Evolutionary conservation across 2,797 vertebrate genomes (phyloP), one percentile per base, ranked within the genome.

Genomic region (Esox lucius): DNA sequence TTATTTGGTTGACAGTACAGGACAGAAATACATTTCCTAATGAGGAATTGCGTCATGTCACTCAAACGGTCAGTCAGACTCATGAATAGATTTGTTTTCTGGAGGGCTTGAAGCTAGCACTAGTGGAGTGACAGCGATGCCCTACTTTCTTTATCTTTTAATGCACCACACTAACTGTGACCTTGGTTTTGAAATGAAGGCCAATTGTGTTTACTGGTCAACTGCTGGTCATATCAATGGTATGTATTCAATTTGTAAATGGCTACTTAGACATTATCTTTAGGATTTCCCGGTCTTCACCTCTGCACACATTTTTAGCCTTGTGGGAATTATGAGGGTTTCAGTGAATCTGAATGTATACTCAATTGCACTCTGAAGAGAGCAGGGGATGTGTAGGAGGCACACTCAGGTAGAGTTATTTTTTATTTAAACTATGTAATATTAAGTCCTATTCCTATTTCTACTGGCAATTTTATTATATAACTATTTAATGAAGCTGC

Each of bases 1-100:
- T 70, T 15, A 49, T 28, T 35, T 15, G 26, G 16, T 66, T 35
- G 11, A 68, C 17, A 7, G 26, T 16, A 33, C 2, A n/a, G n/a
- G 31, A 8, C 7, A 35, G 28, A 33, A 66, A 7, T 22, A 56
- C 53, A n/a, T 22, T 19, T 72, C 78, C 77, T 84, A 87, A 83
- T 87, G 84, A 90, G 86, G 76, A 85, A 81, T 84, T 72, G 77
- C 79, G 86, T 90, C 81, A 74, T 84, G 83, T 86, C 86, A 84
- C 84, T 87, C 83, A 83, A 84, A 87, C 82, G 75, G 75, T 84
- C 84, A 70, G 73, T 89, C 86, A 81, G 81, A 71, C 85, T 83
- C 80, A 79, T 87, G 91, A 92, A 87, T 89, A 78, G 79, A 79
- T 83, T 89, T 89, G 80, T 86, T 90, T 90, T 91, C 75, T 77